A percentile compares a stretch with the other conserved stretches of the same genome.
These are phyloP conservation scores for Chrysocyon brachyurus DNA, from an alignment of 2,797 vertebrate genomes.

Conservation along the genomic window DNA sequence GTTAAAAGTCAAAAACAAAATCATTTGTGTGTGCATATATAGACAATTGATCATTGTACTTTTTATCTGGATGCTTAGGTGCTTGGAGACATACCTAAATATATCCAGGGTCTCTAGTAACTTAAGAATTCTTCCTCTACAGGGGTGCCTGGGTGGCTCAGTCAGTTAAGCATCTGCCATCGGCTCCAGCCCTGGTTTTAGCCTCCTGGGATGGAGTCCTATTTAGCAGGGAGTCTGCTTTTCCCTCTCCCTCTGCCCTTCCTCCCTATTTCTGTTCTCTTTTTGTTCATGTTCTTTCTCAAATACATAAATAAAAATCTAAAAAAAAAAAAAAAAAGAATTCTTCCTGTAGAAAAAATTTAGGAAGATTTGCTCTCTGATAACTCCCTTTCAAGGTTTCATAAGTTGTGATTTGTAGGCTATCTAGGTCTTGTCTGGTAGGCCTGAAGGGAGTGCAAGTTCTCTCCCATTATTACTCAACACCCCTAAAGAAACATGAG, in stretches of 20 bases:
- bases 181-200: not conserved
- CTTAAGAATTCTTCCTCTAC: not conserved
- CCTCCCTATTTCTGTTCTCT: not conserved
- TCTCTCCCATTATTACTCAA: conserved; percentile 79
- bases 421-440: not conserved
- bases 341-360: conserved; percentile 21
- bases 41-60: not conserved
- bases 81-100: not conserved
- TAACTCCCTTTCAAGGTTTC: not conserved
- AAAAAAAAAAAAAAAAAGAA: not conserved
- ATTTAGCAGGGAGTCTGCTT: not conserved
- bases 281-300: not conserved
- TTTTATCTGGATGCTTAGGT: not conserved
- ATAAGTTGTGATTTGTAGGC: not conserved
- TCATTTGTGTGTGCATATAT: not conserved
- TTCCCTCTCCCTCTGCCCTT: not conserved
- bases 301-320: not conserved
- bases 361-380: conserved; percentile 8
- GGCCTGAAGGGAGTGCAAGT: not conserved
- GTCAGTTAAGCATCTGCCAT: not conserved
- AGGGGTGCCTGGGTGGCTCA: not conserved
- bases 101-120: not conserved
- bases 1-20: conserved; percentile 49
- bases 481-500: conserved; percentile 58
- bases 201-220: not conserved